A percentile compares a stretch with the other conserved stretches of the same genome.
These are phyloP conservation scores for Anhinga rufa DNA, from an alignment of 2,113 vertebrate genomes.

Conservation along the genomic window DNA sequence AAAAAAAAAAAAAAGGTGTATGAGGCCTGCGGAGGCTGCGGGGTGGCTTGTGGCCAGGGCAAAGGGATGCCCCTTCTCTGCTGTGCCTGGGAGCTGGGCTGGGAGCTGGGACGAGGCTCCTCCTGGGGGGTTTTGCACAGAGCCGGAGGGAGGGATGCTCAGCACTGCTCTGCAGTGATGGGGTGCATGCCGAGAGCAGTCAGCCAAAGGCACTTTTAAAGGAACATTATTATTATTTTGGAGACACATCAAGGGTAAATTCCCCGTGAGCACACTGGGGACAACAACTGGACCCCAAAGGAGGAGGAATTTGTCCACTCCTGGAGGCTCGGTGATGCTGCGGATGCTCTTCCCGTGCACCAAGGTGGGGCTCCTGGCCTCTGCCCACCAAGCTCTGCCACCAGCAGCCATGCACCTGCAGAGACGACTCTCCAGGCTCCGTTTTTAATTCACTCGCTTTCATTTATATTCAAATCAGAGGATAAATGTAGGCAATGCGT, in stretches of 20 bases:
- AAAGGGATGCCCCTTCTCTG: neutral
- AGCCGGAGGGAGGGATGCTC: neutral
- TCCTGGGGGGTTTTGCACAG: neutral
- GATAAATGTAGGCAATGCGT: neutral
- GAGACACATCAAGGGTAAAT: neutral
- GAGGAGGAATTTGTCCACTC: neutral
- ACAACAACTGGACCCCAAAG: neutral
- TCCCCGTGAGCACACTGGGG: accelerated
- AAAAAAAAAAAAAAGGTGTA: neutral
- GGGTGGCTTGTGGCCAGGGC: neutral
- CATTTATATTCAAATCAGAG: constrained; percentile 41
- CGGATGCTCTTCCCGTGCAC: neutral
- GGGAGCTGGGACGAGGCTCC: accelerated
- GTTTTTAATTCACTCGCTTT: neutral
- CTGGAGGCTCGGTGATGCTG: neutral
- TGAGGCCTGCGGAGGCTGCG: neutral
- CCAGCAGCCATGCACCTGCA: neutral
- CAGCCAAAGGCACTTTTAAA: neutral
- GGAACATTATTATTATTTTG: neutral
- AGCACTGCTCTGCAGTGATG: neutral
- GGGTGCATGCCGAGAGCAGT: neutral
- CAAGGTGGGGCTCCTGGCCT: neutral
- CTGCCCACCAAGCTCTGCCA: neutral
- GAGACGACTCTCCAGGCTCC: neutral
- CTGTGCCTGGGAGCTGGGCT: accelerated